These are phyloP conservation scores for Apis dorsata DNA, from an alignment of 1,140 invertebrate species.

Conservation along the genomic window DNA sequence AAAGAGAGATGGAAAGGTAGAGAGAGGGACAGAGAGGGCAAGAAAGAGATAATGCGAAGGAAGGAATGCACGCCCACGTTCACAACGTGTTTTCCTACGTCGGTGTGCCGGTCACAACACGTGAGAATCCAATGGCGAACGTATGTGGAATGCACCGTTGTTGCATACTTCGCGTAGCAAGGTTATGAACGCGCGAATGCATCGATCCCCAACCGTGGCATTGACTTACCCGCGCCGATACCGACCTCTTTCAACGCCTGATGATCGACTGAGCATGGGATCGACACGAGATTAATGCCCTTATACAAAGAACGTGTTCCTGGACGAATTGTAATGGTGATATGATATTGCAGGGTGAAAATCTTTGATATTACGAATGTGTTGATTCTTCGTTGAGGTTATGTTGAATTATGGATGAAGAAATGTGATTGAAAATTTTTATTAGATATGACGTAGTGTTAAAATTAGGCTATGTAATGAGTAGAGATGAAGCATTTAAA, in stretches of 20 bases:
- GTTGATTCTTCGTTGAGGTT: no score
- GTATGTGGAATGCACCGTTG: constrained; percentile 73
- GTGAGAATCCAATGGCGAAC: constrained; percentile 72
- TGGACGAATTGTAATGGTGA: not conserved
- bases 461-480: no score
- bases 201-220: constrained; percentile 66
- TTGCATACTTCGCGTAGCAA: constrained; percentile 70
- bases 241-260: not conserved
- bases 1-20: constrained; percentile 33
- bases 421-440: no score
- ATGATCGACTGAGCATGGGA: constrained; percentile 5
- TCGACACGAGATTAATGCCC: constrained; percentile 7
- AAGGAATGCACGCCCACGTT: constrained; percentile 78
- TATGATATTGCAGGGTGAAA: not conserved
- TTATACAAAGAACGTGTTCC: not conserved
- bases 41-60: constrained; percentile 75
- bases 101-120: constrained; percentile 70
- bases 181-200: constrained; percentile 71
- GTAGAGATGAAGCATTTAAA: no score
- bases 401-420: no score
- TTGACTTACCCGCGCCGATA: constrained; percentile 43
- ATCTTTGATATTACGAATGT: no score
- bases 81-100: constrained; percentile 74
- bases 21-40: constrained; percentile 55
- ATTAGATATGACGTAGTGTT: no score